Evolutionary conservation across 2,797 vertebrate species (phyloP), one percentile per base, ranked within the genome.

Genomic region (Lophius americanus): DNA sequence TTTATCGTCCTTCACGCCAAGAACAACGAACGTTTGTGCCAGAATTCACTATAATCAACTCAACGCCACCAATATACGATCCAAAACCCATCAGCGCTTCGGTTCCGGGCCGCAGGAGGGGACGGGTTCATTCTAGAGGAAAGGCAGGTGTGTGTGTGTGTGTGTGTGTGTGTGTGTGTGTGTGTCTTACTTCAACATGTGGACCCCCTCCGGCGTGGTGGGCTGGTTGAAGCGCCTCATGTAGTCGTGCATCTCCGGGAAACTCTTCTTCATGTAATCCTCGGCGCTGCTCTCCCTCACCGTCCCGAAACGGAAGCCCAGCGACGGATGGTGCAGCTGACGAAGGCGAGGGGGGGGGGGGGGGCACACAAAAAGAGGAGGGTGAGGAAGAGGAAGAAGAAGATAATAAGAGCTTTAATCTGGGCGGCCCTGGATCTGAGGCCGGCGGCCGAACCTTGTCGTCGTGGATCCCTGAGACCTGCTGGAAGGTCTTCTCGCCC

Each of bases 221-320:
- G 97, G 96, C 56, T 95, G 95, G 1, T 94, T 96, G 88, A 94
- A 95, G 57, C 94, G 94, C 48, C 95, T 84, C 95, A 97, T 96
- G 90, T 97, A 95, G 51, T 96, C 95, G 4, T 98, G 92, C 95
- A 98, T 96, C 88, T 97, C 96, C 0, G 96, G 97, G 80, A 99
- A 99, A 81, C 97, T 98, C 89, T 96, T 96, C 91, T 95, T 96
- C 94, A 98, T 96, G 92, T 98, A 98, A 82, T 97, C 96, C 87
- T 98, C 96, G 0, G 98, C 96, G 0, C 97, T 98, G 95, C 98
- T 98, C 89, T 98, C 98, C 91, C 96, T 93, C 68, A 98, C 97
- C 0, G 98, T 98, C 79, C 97, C 97, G 0, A 98, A 96, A 37
- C 94, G 94, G 86, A 99, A 98, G 36, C 96, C 96, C 70, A 94